Base-by-base conservation (phyloP, 2,888 invertebrate genomes). In the Nysson spinosus region DNA sequence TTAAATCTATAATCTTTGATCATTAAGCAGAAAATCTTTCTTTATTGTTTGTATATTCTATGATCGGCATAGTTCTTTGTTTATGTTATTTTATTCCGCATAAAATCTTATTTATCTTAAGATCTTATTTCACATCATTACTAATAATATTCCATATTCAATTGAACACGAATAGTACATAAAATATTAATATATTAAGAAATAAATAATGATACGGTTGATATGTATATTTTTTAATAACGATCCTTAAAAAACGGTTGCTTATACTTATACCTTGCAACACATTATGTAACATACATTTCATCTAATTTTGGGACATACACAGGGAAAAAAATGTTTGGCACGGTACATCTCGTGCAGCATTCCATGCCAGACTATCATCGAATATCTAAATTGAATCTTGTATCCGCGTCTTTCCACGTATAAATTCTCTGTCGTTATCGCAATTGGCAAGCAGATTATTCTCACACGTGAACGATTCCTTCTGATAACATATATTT, bases 1-100 rank as follows among this genome's bases (percentile, higher is more conserved):
- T 64, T 64, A 62, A 64, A 64, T 64, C 64, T 64, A 54, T 61
- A 49, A 47, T 54, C 52, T 37, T 3, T 22, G n/a, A 28, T 14
- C 52, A 47, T 52, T 11, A 6, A 24, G 22, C 28, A 9, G 24
- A 42, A 51, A 61, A 46, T 52, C 61, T 44, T 7, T 35, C 24
- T 34, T 46, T 46, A 52, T 46, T 40, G 61, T 24, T 4, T 26
- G 19, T 30, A 42, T 61, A 42, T 40, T 22, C 61, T 39, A 37
- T 44, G 34, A 62, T 39, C n/a, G n/a, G n/a, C 44, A 46, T 63
- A 40, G 62, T 64, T 26, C 62, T 22, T 43, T 64, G 35, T 62
- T 52, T 39, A n/a, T 42, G 63, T 54, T 54, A n/a, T 54, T 44
- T 64, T 47, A 46, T 11, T 19, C 26, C 46, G 6, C 54, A 52